These are phyloP conservation scores for Bellardia pandia DNA, from an alignment of 2,888 invertebrate genomes.

Conservation along the genomic window DNA sequence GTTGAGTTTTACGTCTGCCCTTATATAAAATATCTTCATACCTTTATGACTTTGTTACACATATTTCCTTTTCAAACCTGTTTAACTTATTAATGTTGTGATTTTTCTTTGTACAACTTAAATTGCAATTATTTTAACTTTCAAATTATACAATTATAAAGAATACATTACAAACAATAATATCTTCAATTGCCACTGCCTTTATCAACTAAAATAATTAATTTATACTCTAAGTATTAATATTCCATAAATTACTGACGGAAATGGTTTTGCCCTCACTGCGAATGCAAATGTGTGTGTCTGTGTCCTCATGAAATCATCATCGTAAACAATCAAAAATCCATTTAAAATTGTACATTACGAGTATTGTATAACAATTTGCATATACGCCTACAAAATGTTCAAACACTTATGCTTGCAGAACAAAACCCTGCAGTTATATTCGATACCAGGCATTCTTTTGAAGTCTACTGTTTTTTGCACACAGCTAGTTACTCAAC, in stretches of 20 bases:
- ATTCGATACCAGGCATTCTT: too few species aligned
- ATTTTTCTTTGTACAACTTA: too few species aligned
- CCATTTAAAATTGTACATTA: slow-evolving; percentile 81
- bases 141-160: too few species aligned
- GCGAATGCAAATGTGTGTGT: slow-evolving; percentile 5
- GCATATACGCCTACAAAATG: slow-evolving; percentile 68
- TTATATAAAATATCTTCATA: too few species aligned
- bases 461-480: too few species aligned
- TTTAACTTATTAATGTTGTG: too few species aligned
- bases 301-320: slow-evolving; percentile 76
- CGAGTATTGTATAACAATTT: slow-evolving; percentile 74
- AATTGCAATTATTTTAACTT: too few species aligned
- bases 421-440: neutral
- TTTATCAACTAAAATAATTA: slow-evolving; percentile 27
- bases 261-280: slow-evolving; percentile 19
- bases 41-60: too few species aligned
- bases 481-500: too few species aligned
- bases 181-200: neutral
- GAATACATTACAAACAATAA: too few species aligned
- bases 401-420: neutral
- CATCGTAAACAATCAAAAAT: slow-evolving; percentile 81
- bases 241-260: slow-evolving; percentile 23
- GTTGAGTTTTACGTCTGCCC: too few species aligned
- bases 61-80: too few species aligned
- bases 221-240: slow-evolving; percentile 40